Evolutionary conservation across 2,113 vertebrate genomes (phyloP).

Genomic region (Python bivittatus): DNA sequence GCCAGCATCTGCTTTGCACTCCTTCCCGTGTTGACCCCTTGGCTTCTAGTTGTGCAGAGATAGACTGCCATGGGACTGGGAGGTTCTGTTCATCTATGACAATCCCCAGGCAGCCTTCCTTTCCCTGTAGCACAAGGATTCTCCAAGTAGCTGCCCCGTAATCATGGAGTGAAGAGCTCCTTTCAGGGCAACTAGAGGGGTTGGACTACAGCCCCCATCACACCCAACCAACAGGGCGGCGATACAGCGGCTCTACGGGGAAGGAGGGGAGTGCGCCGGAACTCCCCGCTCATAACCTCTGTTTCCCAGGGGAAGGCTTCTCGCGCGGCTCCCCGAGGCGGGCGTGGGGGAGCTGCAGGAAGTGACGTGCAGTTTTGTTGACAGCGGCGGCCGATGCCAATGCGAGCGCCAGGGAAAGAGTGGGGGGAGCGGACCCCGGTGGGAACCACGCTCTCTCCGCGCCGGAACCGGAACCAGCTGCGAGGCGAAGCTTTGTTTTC

Average conservation of each 20-base stretch:
- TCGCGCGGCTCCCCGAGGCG: background rate
- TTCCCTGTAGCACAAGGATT: background rate
- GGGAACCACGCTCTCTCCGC: conserved; percentile 16
- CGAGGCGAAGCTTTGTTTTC: background rate
- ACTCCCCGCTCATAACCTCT: background rate
- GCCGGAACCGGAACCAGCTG: conserved; percentile 32
- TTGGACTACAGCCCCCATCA: background rate
- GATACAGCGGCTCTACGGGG: no score
- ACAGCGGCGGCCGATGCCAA: conserved; percentile 70
- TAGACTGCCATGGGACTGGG: no score
- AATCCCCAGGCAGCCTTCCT: background rate
- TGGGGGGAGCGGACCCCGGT: conserved; percentile 27
- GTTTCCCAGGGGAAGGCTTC: conserved; percentile 23
- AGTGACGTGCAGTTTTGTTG: conserved; percentile 84
- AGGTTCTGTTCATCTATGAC: background rate
- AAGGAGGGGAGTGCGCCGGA: background rate
- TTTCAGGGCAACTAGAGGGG: background rate
- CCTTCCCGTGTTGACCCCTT: no score
- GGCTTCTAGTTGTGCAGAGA: no score
- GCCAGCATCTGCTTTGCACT: no score
- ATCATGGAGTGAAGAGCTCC: background rate
- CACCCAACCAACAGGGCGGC: background rate
- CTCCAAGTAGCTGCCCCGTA: background rate
- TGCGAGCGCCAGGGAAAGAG: conserved; percentile 4
- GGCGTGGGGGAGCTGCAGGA: conserved; percentile 43